Percentiles rank a stretch among this genome's conserved stretches.
These are phyloP conservation scores for Phenacoccus solenopsis DNA, from an alignment of 1,140 invertebrate genomes.

Conservation along the genomic window DNA sequence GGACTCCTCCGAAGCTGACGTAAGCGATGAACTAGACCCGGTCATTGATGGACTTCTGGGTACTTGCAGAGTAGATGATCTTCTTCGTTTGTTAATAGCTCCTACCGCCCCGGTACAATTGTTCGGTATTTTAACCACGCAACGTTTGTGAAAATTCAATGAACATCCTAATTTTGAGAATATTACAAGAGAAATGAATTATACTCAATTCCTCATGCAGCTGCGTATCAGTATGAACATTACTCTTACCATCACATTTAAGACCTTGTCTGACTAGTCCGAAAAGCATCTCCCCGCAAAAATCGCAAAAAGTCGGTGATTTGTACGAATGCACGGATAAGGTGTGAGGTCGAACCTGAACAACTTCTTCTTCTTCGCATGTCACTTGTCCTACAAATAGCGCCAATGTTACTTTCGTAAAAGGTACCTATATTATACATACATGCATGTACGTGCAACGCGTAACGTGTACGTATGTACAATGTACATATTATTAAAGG, in stretches of 20 bases:
- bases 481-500: no score
- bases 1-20: constrained; percentile 36
- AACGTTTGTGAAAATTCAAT: constrained; percentile 95
- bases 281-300: constrained; percentile 99
- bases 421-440: background rate
- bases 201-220: no score
- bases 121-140: constrained; percentile 96
- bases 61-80: constrained; percentile 45
- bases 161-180: constrained; percentile 72
- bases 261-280: constrained; percentile 94
- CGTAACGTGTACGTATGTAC: no score
- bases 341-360: constrained; percentile 58
- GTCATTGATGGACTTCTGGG: constrained; percentile 51
- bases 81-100: constrained; percentile 36
- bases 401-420: constrained; percentile 18
- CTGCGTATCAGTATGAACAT: no score
- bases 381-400: constrained; percentile 50
- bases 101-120: constrained; percentile 60
- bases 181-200: background rate
- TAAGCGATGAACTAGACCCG: constrained; percentile 39
- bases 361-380: constrained; percentile 47
- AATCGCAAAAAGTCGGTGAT: constrained; percentile 97
- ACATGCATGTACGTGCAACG: no score
- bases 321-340: constrained; percentile 95
- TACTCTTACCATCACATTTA: constrained; percentile 90